These are phyloP conservation scores for Alethe diademata DNA, from an alignment of 2,113 vertebrate species.

Conservation along the genomic window DNA sequence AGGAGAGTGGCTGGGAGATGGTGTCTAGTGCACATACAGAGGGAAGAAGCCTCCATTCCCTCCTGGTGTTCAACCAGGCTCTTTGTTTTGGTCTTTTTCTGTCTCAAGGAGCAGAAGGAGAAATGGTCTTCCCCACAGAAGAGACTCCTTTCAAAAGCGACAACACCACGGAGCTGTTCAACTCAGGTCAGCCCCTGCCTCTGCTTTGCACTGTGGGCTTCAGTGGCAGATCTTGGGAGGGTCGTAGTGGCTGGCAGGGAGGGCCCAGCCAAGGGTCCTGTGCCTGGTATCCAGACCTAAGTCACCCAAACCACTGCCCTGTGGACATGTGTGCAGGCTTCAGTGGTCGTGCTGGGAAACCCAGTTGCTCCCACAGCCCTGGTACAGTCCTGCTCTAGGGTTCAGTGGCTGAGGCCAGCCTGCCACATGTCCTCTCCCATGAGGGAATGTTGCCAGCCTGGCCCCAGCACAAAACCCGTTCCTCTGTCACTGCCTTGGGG, in stretches of 20 bases:
- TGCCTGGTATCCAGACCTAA: background rate
- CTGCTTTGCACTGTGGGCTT: background rate
- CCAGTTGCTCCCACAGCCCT: background rate
- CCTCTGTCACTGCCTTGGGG: background rate
- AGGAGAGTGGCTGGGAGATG: background rate
- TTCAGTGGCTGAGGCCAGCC: background rate
- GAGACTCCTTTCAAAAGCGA: slow-evolving; percentile 76
- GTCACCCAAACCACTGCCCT: background rate
- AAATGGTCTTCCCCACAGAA: slow-evolving; percentile 47
- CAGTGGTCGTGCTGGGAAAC: background rate
- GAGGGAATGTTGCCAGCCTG: background rate
- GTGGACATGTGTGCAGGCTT: background rate
- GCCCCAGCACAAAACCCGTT: background rate
- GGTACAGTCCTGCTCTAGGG: background rate
- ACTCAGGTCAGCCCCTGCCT: slow-evolving; percentile 77
- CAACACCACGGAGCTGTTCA: slow-evolving; percentile 81
- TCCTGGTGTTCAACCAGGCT: background rate
- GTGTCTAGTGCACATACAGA: background rate
- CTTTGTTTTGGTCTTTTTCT: background rate
- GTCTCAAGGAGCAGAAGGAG: slow-evolving; percentile 57
- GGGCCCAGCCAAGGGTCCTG: background rate
- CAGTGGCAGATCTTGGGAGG: background rate
- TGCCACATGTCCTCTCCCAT: fast-evolving
- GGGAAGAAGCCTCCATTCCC: background rate
- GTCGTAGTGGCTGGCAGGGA: background rate